These are phyloP conservation scores for Drosophila anomelani DNA, from an alignment of 2,888 invertebrate genomes.

Conservation along the genomic window DNA sequence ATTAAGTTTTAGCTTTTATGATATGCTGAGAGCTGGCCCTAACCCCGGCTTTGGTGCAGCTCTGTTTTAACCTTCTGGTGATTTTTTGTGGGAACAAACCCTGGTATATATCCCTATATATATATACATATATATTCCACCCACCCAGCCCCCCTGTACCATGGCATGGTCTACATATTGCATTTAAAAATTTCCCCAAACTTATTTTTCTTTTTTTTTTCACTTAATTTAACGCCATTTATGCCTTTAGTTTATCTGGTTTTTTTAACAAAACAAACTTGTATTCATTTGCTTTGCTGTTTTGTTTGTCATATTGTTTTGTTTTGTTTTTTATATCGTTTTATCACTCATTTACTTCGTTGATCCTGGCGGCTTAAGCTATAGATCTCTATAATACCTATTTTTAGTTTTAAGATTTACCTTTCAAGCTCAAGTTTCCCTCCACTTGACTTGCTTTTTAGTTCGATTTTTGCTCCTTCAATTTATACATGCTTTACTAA, in stretches of 20 bases:
- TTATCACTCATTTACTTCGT: conserved; percentile 84
- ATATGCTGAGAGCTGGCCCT: conserved; percentile 64
- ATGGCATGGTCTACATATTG: conserved; percentile 58
- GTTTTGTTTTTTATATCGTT: conserved; percentile 37
- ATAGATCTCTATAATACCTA: conserved; percentile 50
- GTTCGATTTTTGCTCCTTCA: conserved; percentile 2
- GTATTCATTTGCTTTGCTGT: conserved; percentile 17
- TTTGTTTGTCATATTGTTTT: conserved; percentile 7
- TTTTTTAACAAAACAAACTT: conserved; percentile 48
- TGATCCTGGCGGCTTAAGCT: conserved; percentile 82
- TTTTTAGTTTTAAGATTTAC: conserved; percentile 30
- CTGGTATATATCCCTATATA: not conserved
- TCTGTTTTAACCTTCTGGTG: not conserved
- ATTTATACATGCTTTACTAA: conserved; percentile 31
- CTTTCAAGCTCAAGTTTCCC: not conserved
- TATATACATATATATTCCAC: conserved; percentile 4
- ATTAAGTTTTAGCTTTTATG: conserved; percentile 50
- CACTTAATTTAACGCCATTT: conserved; percentile 7
- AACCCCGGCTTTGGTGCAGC: conserved; percentile 22
- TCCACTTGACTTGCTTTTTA: not conserved
- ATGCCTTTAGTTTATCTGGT: conserved; percentile 5
- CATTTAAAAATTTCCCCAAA: conserved; percentile 47
- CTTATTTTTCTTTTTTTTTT: not conserved
- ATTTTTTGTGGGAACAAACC: not conserved
- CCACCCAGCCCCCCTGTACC: conserved; percentile 11